Evolutionary conservation across 1,140 invertebrate species (phyloP), one percentile per base, ranked within the genome.

Genomic region (Bombus affinis): DNA sequence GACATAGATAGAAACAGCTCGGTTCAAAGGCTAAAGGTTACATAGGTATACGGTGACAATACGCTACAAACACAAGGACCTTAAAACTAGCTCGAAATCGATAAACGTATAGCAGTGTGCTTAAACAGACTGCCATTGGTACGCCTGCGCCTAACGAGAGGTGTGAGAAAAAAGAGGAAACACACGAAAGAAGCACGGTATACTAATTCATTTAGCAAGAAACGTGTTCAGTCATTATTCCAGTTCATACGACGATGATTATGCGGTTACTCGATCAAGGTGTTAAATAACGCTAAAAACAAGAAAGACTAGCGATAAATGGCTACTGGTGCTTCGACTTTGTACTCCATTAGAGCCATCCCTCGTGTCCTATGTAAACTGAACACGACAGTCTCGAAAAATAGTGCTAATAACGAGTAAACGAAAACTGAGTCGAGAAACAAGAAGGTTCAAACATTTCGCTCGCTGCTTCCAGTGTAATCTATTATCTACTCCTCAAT

Each of bases 281-380:
- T 89, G 91, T 86, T 92, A 92, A 92, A 92, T 81, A 62, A 82
- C 81, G 87, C 89, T 92, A 92, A 92, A 92, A 92, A 81, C 86
- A 83, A 86, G 81, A 83, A 77, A 81, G 81, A 62, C 70, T 75
- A 28, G 71, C 86, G 90, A 83, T 91, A 91, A 90, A 84, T 79
- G 90, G 62, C 47, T 68, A n/a, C 70, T 66, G 81, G 59, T 65
- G 72, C 75, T 65, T 77, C 76, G 87, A 57, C 81, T 85, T 86
- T 71, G 84, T 72, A 68, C 44, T 89, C 70, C 82, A 90, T 91
- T 91, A 90, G 90, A 87, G 82, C 82, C 79, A 53, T 81, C 39
- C 87, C 35, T 73, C 66, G 59, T 59, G 57, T 85, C 81, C 84
- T 86, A 77, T 78, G 91, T 65, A 91, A 89, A 90, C 83, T 18